Evolutionary conservation across 2,797 vertebrate genomes (phyloP).

Genomic region (Borostomias antarcticus): DNA sequence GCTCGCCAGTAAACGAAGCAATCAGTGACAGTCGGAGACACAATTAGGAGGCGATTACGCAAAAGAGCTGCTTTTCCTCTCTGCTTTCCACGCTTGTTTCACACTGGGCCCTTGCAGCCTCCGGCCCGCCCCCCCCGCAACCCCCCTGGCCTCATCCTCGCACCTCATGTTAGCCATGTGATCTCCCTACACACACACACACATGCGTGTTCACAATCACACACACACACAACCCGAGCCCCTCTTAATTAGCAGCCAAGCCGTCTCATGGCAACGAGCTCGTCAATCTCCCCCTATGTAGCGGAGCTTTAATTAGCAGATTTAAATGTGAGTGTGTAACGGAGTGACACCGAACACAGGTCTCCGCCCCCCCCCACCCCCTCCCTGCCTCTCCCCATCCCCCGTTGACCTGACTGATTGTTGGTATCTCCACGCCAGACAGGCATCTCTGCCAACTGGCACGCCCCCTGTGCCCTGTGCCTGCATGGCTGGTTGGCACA

Average conservation of each 20-base stretch:
- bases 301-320: conserved; percentile 63
- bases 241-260: conserved; percentile 71
- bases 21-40: conserved; percentile 61
- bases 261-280: conserved; percentile 69
- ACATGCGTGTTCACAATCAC: conserved; percentile 18
- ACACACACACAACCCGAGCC: conserved; percentile 37
- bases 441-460: conserved; percentile 52
- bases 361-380: conserved; percentile 16
- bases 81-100: conserved; percentile 56
- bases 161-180: neutral
- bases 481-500: conserved; percentile 38
- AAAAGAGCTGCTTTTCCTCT: conserved; percentile 68
- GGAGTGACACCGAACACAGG: conserved; percentile 42
- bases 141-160: neutral
- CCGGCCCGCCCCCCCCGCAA: conserved; percentile 33
- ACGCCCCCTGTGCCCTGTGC: conserved; percentile 23
- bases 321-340: conserved; percentile 58
- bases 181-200: neutral
- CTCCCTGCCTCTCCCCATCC: neutral
- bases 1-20: conserved; percentile 67
- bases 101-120: conserved; percentile 49
- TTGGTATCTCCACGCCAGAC: conserved; percentile 28
- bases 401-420: conserved; percentile 39
- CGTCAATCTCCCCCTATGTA: conserved; percentile 65
- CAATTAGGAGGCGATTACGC: conserved; percentile 73